Evolutionary conservation across 2,113 vertebrate genomes (phyloP).

Genomic region (Gobiocypris rarus): DNA sequence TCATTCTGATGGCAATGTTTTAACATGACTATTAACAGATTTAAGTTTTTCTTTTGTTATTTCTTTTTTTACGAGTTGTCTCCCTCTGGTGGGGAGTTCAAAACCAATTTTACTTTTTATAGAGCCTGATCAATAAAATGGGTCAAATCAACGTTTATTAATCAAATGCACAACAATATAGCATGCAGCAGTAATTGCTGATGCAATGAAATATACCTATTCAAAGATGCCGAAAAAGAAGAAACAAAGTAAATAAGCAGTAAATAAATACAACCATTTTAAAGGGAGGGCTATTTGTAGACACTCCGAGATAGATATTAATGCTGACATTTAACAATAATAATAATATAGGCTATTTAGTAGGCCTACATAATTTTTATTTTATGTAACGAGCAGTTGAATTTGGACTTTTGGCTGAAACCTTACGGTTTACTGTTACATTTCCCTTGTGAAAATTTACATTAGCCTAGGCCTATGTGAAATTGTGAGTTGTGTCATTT

Average conservation of each 20-base stretch:
- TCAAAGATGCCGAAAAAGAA: background rate
- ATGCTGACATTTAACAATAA: background rate
- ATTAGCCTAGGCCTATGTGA: background rate
- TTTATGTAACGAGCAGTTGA: no score
- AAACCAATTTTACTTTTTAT: background rate
- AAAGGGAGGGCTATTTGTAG: no score
- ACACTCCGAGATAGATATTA: background rate
- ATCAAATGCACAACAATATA: background rate
- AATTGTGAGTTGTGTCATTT: background rate
- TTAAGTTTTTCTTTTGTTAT: background rate
- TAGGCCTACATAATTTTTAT: background rate
- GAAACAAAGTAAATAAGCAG: background rate
- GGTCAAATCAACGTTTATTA: background rate
- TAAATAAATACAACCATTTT: background rate
- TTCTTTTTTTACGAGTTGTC: background rate
- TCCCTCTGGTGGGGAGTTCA: conserved; percentile 4
- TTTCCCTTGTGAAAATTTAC: background rate
- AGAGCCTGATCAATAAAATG: background rate
- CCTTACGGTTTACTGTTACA: background rate
- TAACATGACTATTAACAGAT: background rate
- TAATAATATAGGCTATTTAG: no score
- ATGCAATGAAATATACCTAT: background rate
- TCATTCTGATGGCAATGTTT: background rate
- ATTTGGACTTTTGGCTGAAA: background rate
- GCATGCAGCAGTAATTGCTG: background rate